Conservation (phyloP, 2,797 vertebrate species). For the Characodon lateralis region DNA sequence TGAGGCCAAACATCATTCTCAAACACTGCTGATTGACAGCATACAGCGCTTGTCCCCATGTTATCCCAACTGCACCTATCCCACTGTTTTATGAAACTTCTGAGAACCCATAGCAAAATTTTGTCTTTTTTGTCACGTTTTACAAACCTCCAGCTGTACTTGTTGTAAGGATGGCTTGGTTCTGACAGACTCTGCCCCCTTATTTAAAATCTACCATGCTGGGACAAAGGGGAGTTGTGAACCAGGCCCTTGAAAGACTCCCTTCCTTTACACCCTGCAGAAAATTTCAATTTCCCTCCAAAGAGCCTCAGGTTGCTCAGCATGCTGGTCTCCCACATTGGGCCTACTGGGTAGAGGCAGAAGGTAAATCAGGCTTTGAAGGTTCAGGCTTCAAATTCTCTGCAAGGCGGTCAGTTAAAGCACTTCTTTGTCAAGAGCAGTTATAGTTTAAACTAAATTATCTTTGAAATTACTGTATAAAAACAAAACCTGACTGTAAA, state of each 20-base stretch:
- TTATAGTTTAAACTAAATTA: neutral
- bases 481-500: slow-evolving; percentile 19
- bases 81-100: slow-evolving; percentile 36
- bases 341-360: slow-evolving; percentile 40
- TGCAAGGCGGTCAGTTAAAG: slow-evolving; percentile 51
- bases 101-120: slow-evolving; percentile 53
- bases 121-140: slow-evolving; percentile 42
- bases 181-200: slow-evolving; percentile 59
- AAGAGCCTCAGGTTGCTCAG: slow-evolving; percentile 59
- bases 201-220: slow-evolving; percentile 71
- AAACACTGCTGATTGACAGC: slow-evolving; percentile 54
- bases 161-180: slow-evolving; percentile 53
- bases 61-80: slow-evolving; percentile 10
- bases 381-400: slow-evolving; percentile 59
- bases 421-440: neutral
- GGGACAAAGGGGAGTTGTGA: slow-evolving; percentile 54
- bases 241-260: slow-evolving; percentile 62
- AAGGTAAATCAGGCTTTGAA: slow-evolving; percentile 43
- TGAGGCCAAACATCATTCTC: slow-evolving; percentile 23
- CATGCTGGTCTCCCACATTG: slow-evolving; percentile 50
- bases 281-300: slow-evolving; percentile 64
- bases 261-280: slow-evolving; percentile 57
- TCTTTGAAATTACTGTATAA: neutral
- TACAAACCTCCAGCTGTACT: slow-evolving; percentile 54
- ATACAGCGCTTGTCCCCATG: slow-evolving; percentile 35